Evolutionary conservation across 2,797 vertebrate species (phyloP).

Genomic region (Atherinosoma microstoma): DNA sequence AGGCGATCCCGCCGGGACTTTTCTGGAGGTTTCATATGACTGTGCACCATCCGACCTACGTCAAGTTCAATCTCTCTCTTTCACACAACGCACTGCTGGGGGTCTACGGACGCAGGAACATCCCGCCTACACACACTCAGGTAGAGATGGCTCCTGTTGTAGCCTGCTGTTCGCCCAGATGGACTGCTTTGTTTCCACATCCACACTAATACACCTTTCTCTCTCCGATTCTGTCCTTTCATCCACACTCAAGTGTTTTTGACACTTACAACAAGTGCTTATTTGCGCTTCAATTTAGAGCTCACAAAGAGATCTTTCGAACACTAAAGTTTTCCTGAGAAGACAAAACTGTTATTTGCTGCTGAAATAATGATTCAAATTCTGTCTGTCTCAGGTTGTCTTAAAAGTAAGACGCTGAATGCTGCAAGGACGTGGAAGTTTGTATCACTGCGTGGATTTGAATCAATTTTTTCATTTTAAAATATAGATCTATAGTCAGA

Average conservation of each 20-base stretch:
- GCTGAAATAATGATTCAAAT: neutral
- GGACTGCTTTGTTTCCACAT: conserved; percentile 41
- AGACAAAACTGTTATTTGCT: neutral
- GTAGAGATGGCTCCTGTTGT: conserved; percentile 73
- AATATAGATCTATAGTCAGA: conserved; percentile 22
- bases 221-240: conserved; percentile 21
- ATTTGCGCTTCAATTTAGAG: conserved; percentile 1
- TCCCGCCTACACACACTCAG: conserved; percentile 96
- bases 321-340: neutral
- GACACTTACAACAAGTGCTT: conserved; percentile 8
- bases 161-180: conserved; percentile 56
- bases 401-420: conserved; percentile 11
- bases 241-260: conserved; percentile 13
- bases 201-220: conserved; percentile 15
- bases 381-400: neutral
- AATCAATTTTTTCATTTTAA: conserved; percentile 14
- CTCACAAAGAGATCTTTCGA: neutral
- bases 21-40: conserved; percentile 98
- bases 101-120: conserved; percentile 95
- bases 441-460: neutral
- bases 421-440: neutral
- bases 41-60: conserved; percentile 92
- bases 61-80: conserved; percentile 95
- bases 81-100: conserved; percentile 94
- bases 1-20: conserved; percentile 93